phyloP scores from a whole-genome alignment of 2,888 invertebrate species.

The Polyommatus iphigenia region DNA sequence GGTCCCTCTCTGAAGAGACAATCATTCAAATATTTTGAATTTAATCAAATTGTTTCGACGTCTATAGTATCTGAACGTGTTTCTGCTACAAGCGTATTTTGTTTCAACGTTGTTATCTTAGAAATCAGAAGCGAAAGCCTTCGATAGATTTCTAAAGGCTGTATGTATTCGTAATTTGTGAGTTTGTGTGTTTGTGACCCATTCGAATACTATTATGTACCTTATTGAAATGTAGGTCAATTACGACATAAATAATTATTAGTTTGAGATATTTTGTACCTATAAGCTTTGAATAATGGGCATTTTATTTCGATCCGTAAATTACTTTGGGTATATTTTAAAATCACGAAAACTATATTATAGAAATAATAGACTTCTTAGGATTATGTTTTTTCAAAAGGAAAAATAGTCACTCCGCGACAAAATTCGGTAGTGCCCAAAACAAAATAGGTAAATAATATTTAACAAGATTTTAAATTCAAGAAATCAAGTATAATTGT shows the following conservation, averaged over 20 bases:
- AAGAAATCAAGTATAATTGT: not conserved
- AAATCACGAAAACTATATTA: too few relatives aligned
- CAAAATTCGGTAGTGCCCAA: too few relatives aligned
- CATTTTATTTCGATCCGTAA: too few relatives aligned
- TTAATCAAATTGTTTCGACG: not conserved
- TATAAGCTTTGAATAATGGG: too few relatives aligned
- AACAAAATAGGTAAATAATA: not conserved
- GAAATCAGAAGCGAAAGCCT: not conserved
- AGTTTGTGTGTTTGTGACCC: not conserved
- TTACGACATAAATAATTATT: too few relatives aligned
- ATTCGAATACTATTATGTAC: too few relatives aligned
- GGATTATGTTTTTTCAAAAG: too few relatives aligned
- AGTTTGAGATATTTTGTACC: too few relatives aligned
- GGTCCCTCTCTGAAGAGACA: not conserved
- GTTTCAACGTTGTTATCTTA: slow-evolving; percentile 13
- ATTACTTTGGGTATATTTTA: too few relatives aligned
- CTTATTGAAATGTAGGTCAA: too few relatives aligned
- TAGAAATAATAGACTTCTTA: too few relatives aligned
- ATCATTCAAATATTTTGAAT: not conserved
- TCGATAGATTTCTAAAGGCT: not conserved
- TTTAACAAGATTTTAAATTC: not conserved
- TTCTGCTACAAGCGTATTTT: not conserved
- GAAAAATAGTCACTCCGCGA: too few relatives aligned
- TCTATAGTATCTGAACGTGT: not conserved
- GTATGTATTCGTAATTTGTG: not conserved